Base-by-base conservation (phyloP, 2,888 invertebrate species). In the Agonopterix subpropinquella region DNA sequence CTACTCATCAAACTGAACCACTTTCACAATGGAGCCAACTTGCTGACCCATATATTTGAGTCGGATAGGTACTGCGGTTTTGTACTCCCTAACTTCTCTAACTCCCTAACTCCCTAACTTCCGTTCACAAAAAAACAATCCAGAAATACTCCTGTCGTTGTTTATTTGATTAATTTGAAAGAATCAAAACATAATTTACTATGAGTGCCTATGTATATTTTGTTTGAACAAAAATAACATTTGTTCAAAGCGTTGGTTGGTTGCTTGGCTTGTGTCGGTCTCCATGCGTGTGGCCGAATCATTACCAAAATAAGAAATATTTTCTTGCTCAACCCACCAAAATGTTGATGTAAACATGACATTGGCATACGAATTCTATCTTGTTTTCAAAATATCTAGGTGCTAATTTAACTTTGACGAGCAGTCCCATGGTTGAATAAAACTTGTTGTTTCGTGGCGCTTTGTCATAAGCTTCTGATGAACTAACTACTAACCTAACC, bases 251-350 rank as follows among this genome's bases (percentile, higher is more conserved):
- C 50, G 50, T 48, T 36, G 28, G 5, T 28, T 28, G 45, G 50
- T 48, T 36, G 28, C 28, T 28, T 28, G 45, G 45, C 51, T 44
- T 56, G 37, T 35, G 37, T 18, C 42, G 36, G 58, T 59, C 58
- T 49, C 58, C 58, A 59, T 61, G 65, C 62, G 67, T 67, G 67
- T 66, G 59, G 62, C 55, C 44, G 48, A 42, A 47, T 49, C 47
- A 48, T 49, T 56, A 56, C 62, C 41, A 55, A 62, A 56, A 59
- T 63, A 64, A 62, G 61, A 54, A 53, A 46, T 35, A 43, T 44
- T 51, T 52, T 50, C 51, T 53, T 51, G 18, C 28, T 28, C 28
- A 28, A 28, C 28, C 5, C 28, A 28, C 28, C 28, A 28, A 13
- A 13, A 28, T 28, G 7, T 28, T 28, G 28, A 28, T 28, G 28